Conservation (phyloP, 2,888 invertebrate genomes). For the Sceliomorpha sp. region DNA sequence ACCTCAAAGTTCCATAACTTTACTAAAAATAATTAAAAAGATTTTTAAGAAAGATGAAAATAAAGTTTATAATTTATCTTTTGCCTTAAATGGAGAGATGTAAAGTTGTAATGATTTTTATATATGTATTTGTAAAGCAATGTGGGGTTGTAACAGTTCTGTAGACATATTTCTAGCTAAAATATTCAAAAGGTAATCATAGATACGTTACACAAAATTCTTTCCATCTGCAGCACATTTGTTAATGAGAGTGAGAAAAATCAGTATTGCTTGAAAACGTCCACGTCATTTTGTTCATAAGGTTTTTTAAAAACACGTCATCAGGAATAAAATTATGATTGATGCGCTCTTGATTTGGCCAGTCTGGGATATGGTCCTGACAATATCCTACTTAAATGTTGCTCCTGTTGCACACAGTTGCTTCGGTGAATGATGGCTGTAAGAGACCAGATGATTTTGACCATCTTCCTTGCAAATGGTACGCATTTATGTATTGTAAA, state of each 20-base stretch:
- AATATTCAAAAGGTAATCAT: background rate
- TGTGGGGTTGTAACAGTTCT: background rate
- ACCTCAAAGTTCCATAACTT: too few species aligned
- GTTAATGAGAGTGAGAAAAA: background rate
- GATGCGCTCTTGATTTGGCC: background rate
- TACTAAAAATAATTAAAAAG: too few species aligned
- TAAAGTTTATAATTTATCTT: too few species aligned
- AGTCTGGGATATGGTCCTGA: background rate
- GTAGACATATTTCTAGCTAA: background rate
- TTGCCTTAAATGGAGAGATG: too few species aligned
- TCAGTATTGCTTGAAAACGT: too few species aligned
- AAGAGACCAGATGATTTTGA: conserved; percentile 1
- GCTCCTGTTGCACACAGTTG: conserved; percentile 1
- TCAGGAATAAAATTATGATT: background rate
- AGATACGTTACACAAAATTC: too few species aligned
- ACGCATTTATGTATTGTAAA: conserved; percentile 12
- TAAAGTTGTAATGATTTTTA: too few species aligned
- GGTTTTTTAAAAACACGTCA: too few species aligned
- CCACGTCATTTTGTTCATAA: too few species aligned
- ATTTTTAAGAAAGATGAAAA: too few species aligned
- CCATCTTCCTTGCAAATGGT: conserved; percentile 4
- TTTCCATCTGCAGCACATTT: too few species aligned
- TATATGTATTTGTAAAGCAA: too few species aligned
- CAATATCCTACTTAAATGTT: conserved; percentile 2
- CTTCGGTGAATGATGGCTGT: background rate